phyloP scores from a whole-genome alignment of 1,140 invertebrate genomes.

The Philotrypesis tridentata region DNA sequence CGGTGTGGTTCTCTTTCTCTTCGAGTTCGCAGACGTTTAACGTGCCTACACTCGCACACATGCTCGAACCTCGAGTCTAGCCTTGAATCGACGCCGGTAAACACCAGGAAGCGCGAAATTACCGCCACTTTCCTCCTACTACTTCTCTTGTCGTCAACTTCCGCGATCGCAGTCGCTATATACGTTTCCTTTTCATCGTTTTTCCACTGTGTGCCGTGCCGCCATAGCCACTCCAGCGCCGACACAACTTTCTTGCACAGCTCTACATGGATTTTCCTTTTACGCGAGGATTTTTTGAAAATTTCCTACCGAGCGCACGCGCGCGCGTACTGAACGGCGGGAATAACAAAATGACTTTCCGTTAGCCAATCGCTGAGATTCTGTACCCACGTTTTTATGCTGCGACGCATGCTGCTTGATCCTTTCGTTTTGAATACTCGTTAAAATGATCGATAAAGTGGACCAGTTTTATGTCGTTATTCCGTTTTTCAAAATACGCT shows the following conservation, averaged over 20 bases:
- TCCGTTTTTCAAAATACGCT: no score
- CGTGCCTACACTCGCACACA: neutral
- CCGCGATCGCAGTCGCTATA: constrained; percentile 31
- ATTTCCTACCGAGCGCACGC: no score
- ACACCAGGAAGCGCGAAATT: constrained; percentile 40
- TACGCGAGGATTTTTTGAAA: neutral
- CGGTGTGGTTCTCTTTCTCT: neutral
- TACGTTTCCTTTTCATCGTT: constrained; percentile 24
- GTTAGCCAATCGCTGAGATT: no score
- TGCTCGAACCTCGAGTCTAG: neutral
- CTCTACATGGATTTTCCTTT: neutral
- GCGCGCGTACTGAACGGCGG: no score
- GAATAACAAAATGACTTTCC: no score
- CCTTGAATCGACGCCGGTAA: constrained; percentile 7
- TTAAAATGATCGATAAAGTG: no score
- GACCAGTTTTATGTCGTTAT: no score
- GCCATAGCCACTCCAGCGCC: no score
- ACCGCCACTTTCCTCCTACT: constrained; percentile 13
- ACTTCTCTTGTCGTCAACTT: constrained; percentile 36
- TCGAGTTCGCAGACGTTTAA: neutral
- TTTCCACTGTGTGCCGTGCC: neutral
- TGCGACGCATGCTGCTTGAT: no score
- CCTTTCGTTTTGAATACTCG: no score
- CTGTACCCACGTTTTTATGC: no score
- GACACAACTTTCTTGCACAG: neutral